Base-by-base conservation (phyloP, 1,140 invertebrate genomes). In the Camponotus floridanus region DNA sequence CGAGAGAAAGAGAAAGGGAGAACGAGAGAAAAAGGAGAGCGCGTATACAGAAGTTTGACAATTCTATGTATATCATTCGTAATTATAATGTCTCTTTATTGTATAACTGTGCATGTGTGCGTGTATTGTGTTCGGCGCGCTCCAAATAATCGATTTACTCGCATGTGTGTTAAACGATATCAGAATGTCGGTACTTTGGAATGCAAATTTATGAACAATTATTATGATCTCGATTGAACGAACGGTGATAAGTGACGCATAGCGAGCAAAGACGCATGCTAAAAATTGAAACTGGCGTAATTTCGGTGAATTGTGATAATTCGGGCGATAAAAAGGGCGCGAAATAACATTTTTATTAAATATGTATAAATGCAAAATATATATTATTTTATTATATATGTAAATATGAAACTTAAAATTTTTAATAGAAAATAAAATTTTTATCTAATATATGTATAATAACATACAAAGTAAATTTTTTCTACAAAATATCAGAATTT, bases 71-170 rank as follows among this genome's bases (percentile, higher is more conserved):
- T 91, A 91, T 79, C 74, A 79, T 91, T 91, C 90, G 74, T 91
- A 91, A 91, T 88, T 85, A 86, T 57, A 59, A 31, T 83, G 79
- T 91, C 86, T 91, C 87, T 91, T 86, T 88, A 91, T 91, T 87
- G 86, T 91, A 31, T 92, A 88, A 91, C 68, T 78, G 81, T 88
- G 79, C 62, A 89, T 89, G 78, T 86, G 84, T 79, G 45, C 42
- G 33, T 15, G 48, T 42, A 11, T 51, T 51, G 15, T 51, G n/a
- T 39, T 21, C 7, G 86, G 76, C 70, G 78, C 76, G 59, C 45
- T 45, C 70, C 33, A 57, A 84, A 88, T 88, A 70, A 78, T 67
- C 55, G 59, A 70, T 86, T 65, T 84, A 86, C 85, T 84, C 80
- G 51, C 84, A 67, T 81, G 67, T 73, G 73, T 45, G 81, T 81